Evolutionary conservation across 2,888 invertebrate genomes (phyloP), one percentile per base, ranked within the genome.

Genomic region (Anagyrus pseudococci): DNA sequence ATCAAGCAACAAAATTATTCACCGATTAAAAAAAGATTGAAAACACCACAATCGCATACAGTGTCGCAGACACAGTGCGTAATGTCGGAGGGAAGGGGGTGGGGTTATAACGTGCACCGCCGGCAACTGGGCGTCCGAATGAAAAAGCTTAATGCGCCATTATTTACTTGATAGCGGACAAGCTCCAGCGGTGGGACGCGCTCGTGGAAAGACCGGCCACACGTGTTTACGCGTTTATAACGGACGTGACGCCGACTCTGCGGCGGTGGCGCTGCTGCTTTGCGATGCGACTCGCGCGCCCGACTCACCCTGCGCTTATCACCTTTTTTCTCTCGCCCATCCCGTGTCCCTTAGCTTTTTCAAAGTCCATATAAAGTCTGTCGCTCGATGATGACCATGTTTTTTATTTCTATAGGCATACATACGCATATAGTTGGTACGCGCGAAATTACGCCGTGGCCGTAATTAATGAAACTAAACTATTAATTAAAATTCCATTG

Each of bases 401-500:
- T n/a, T n/a, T n/a, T n/a, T n/a, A n/a, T n/a, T n/a, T n/a, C n/a
- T n/a, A n/a, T n/a, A n/a, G n/a, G n/a, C n/a, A n/a, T n/a, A n/a
- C n/a, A n/a, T n/a, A n/a, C n/a, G n/a, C n/a, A n/a, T n/a, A n/a
- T n/a, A n/a, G n/a, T n/a, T n/a, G n/a, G n/a, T n/a, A n/a, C n/a
- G n/a, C n/a, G 67, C 73, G 73, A 75, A 78, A 79, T 79, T 77
- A 77, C 75, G 65, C 71, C 33, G 13, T 15, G 8, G 8, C 4
- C 26, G 76, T 79, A 77, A 80, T 80, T 77, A 79, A 80, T 78
- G 78, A 77, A 77, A 79, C 78, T 78, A 77, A 80, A 80, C 79
- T 80, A 80, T 80, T 79, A 78, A 79, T 79, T 78, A 75, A 76
- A 79, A 79, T 77, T 77, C 79, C 79, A 79, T 80, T 79, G 78